Base-by-base conservation (phyloP, 2,888 invertebrate genomes). In the Apeira syringaria region DNA sequence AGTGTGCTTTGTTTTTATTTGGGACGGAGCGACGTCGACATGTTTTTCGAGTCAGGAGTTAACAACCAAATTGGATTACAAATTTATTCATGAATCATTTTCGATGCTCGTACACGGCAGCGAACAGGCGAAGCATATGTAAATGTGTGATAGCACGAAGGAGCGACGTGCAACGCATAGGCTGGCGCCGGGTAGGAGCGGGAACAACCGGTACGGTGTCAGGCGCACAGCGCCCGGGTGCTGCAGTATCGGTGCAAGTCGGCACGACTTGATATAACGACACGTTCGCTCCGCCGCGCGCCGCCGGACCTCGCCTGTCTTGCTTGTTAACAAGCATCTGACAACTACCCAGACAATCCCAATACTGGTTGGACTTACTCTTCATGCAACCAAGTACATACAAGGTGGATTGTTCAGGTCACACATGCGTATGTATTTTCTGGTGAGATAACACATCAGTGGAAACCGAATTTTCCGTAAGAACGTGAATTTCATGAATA, bases 11-110 rank as follows among this genome's bases (percentile, higher is more conserved):
- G 69, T 74, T 76, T 46, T 76, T 70, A 68, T 74, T 74, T 61
- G 67, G 56, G 63, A 59, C 58, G 58, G 60, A 62, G 64, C 58
- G 57, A 60, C 61, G 68, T 68, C 65, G 63, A 64, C 64, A 66
- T 70, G 75, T 75, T 75, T 72, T 75, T 73, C 60, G 66, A 71
- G 68, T 70, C 68, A 75, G 73, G 75, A 82, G 83, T 80, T 80
- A 84, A 81, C 79, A 75, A 71, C 67, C 75, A 78, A 82, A 86
- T 84, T 81, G 80, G 79, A 81, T 81, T 80, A 83, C 82, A 84
- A 85, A 85, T 85, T 86, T 87, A 87, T 87, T 87, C 87, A 84
- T 86, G 85, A 80, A 85, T 80, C 83, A 84, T 82, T 85, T 84
- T 85, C 79, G 79, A 83, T 85, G 85, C 79, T 78, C 62, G 80